Evolutionary conservation across 1,140 invertebrate species (phyloP).

Genomic region (Drosophila jambulina): DNA sequence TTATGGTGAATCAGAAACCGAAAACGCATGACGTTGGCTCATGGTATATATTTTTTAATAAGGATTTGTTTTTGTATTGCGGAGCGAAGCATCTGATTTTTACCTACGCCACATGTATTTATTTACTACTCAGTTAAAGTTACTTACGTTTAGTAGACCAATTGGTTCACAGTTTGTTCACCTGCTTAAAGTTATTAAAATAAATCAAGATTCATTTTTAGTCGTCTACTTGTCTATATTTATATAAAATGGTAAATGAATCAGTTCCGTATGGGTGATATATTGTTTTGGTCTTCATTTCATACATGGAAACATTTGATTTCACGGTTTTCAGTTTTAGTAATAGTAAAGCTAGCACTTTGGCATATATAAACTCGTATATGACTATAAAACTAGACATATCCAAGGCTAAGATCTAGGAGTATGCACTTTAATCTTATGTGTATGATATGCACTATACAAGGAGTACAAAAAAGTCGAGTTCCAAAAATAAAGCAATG

Average conservation of each 20-base stretch:
- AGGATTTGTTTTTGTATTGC: conserved; percentile 24
- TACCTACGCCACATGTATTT: conserved; percentile 23
- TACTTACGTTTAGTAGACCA: conserved; percentile 32
- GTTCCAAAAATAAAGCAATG: conserved; percentile 28
- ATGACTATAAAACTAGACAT: conserved; percentile 57
- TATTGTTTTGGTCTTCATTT: conserved; percentile 39
- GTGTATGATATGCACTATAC: conserved; percentile 46
- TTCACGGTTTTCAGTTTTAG: conserved; percentile 44
- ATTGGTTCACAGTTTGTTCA: conserved; percentile 7
- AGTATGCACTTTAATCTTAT: conserved; percentile 47
- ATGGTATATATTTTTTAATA: conserved; percentile 11
- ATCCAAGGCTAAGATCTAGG: conserved; percentile 45
- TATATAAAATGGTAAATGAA: conserved; percentile 54
- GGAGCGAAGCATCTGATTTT: conserved; percentile 8
- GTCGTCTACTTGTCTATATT: conserved; percentile 29
- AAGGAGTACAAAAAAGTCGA: conserved; percentile 27
- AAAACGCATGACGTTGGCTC: neutral
- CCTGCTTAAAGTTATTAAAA: conserved; percentile 18
- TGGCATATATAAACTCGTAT: conserved; percentile 47
- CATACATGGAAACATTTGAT: conserved; percentile 51
- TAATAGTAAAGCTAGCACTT: conserved; percentile 52
- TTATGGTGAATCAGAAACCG: neutral
- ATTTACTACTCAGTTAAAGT: conserved; percentile 23
- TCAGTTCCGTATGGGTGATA: conserved; percentile 64
- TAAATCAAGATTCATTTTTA: conserved; percentile 30